Base-by-base conservation (phyloP, 2,888 invertebrate species). In the Ectobius pallidus region DNA sequence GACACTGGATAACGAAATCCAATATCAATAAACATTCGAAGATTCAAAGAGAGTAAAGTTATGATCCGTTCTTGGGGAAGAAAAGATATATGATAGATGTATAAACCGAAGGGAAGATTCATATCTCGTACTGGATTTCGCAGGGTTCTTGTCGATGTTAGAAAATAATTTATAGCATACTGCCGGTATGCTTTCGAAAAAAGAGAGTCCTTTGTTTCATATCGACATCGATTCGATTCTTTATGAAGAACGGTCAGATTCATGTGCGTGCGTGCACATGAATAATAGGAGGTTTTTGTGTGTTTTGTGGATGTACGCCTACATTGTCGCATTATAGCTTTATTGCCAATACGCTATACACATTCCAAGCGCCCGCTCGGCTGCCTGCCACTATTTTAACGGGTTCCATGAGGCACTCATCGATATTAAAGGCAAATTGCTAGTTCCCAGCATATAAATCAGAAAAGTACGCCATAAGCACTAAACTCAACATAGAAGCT, bases 281-380 rank as follows among this genome's bases (percentile, higher is more conserved):
- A 46, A 46, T 46, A 46, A 46, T 46, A 7, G 46, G n/a, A 11
- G 14, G 39, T 9, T n/a, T n/a, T 39, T 46, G 46, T 46, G 46
- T 46, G 46, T 46, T n/a, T 46, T 46, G 46, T 46, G 46, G 46
- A 46, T 46, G n/a, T 7, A 46, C 46, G 46, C 46, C 46, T n/a
- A 46, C 46, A 46, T 46, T 46, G 46, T 46, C 46, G 18, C n/a
- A 46, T 46, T 46, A 46, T n/a, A 46, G 46, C n/a, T 46, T 46
- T 46, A 46, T 46, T 46, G 46, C 46, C 46, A 46, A 46, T 46
- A 46, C 4, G 46, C 18, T 46, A 3, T n/a, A n/a, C 46, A 46
- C 46, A n/a, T 46, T 46, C 46, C 46, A 46, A 3, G 46, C n/a
- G n/a, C 6, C 14, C 14, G 39, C 14, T 39, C 39, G 39, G 14